Conservation (phyloP, 2,888 invertebrate species). For the Andrena dorsata region DNA sequence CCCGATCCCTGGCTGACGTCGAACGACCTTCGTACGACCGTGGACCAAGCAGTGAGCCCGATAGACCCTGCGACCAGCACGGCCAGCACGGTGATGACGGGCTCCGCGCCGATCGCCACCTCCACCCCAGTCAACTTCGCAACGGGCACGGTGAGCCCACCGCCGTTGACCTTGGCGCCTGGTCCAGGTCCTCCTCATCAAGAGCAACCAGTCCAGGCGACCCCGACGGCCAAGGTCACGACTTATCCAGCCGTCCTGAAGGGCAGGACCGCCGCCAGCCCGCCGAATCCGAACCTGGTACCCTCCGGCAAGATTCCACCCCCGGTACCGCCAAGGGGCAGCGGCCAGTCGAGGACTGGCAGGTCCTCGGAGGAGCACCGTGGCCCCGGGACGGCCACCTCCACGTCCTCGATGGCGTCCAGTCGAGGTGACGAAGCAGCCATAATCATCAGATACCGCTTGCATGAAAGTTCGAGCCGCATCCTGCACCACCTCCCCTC, state of each 20-base stretch:
- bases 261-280: conserved; percentile 86
- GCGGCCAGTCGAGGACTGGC: conserved; percentile 59
- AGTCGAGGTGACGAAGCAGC: conserved; percentile 82
- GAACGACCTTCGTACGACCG: conserved; percentile 27
- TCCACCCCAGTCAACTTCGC: conserved; percentile 80
- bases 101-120: conserved; percentile 80
- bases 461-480: conserved; percentile 76
- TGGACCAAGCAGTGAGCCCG: conserved; percentile 73
- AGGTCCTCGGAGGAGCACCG: conserved; percentile 77
- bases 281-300: conserved; percentile 87
- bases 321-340: conserved; percentile 93
- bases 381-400: conserved; percentile 59
- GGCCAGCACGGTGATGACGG: conserved; percentile 85
- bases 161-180: conserved; percentile 71
- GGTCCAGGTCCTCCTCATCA: conserved; percentile 69
- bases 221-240: conserved; percentile 76
- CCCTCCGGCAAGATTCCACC: conserved; percentile 90
- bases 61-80: conserved; percentile 75
- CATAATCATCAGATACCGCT: conserved; percentile 72
- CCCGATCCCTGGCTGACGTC: conserved; percentile 16
- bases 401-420: conserved; percentile 75
- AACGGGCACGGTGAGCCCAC: conserved; percentile 73
- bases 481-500: conserved; percentile 64
- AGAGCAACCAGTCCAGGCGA: conserved; percentile 56
- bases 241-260: conserved; percentile 92